Conservation (phyloP, 64 coral and sea anemone genomes). For the Montipora capricornis region DNA sequence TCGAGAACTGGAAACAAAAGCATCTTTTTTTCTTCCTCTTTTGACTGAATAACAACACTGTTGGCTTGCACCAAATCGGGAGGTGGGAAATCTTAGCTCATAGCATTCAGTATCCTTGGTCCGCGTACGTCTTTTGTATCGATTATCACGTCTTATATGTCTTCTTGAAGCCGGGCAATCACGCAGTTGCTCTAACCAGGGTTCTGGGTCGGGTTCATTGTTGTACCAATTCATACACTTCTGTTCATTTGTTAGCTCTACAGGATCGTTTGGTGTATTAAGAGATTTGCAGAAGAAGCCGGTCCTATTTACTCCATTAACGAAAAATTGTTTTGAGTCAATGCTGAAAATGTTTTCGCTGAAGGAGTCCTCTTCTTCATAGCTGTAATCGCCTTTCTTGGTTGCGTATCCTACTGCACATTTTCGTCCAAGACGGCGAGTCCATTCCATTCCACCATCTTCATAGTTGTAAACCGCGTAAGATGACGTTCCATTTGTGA, state of each 20-base stretch:
- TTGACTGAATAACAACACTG: slow-evolving; percentile 46
- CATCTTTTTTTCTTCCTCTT: neutral
- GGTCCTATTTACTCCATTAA: neutral
- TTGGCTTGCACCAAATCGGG: neutral
- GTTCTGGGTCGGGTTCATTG: neutral
- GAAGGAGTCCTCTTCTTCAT: slow-evolving; percentile 38
- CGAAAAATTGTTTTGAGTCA: slow-evolving; percentile 13
- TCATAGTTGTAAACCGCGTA: slow-evolving; percentile 45
- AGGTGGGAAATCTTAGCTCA: neutral
- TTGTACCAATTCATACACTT: slow-evolving; percentile 61
- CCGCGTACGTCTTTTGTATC: slow-evolving; percentile 1
- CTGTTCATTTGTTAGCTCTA: slow-evolving; percentile 28
- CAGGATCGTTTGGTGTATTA: neutral
- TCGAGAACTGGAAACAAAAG: neutral
- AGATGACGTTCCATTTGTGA: slow-evolving; percentile 19
- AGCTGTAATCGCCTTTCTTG: neutral
- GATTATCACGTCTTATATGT: neutral
- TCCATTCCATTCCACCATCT: slow-evolving; percentile 58
- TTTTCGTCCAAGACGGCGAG: neutral
- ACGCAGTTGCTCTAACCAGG: neutral
- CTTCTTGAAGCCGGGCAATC: neutral
- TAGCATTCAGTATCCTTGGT: neutral
- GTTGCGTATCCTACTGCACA: slow-evolving; percentile 54
- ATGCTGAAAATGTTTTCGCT: slow-evolving; percentile 52
- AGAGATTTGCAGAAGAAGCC: slow-evolving; percentile 45